Evolutionary conservation across 2,113 vertebrate genomes (phyloP), one percentile per base, ranked within the genome.

Genomic region (Dinomys branickii): DNA sequence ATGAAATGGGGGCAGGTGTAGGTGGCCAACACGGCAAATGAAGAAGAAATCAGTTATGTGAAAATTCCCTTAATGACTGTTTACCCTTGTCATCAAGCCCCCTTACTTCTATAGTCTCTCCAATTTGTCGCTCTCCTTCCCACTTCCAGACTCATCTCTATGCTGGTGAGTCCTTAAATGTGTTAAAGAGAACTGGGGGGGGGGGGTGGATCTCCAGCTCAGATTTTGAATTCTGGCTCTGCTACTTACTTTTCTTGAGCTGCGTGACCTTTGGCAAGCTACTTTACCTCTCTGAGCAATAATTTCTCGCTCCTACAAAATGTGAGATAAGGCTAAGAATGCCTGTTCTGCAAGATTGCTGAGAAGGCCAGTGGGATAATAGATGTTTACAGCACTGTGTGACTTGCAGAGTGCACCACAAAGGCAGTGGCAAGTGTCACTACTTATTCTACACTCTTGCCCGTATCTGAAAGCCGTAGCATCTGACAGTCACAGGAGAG

Each of bases 321-420:
- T 4, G 17, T 41, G 8, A 30, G 50, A 44, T 44, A 26, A 71
- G 38, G 3, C 10, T n/a, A 20, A 71, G 65, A 87, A 91, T 9
- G 30, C 6, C 24, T 56, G 19, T 12, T 47, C 41, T 38, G 8
- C 28, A 24, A 56, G 71, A 54, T 3, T 22, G 6, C 28, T 24
- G 17, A 5, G 50, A 22, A 56, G n/a, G 0, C 44, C 20, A 14
- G 2, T 0, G 20, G 17, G 7, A 4, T 58, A 47, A 50, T 1
- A 30, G 41, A 26, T 13, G 26, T 44, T 59, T 58, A 44, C 6
- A 52, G 47, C 6, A 69, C 13, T 24, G 12, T 1, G 9, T 61
- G 20, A 78, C 33, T 24, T 7, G 3, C 7, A 56, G 19, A 71
- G 13, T 6, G 19, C 8, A 38, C 20, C n/a, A 50, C 19, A 44